Evolutionary conservation across 2,797 vertebrate genomes (phyloP).

Genomic region (Enteromius trimaculatus): DNA sequence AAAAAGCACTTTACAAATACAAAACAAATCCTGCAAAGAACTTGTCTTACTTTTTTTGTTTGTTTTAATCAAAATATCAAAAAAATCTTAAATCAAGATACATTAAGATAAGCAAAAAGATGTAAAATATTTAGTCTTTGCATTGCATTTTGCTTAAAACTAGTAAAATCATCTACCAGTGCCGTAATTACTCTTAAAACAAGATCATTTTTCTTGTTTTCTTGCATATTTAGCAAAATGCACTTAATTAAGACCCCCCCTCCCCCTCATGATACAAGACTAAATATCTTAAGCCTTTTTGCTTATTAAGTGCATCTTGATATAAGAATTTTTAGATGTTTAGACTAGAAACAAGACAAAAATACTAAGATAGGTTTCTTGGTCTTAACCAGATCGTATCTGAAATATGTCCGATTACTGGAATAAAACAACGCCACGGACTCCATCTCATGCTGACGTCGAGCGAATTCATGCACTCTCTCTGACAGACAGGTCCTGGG

Average conservation of each 20-base stretch:
- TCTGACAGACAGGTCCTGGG: constrained; percentile 24
- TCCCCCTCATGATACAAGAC: not conserved
- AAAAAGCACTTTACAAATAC: not conserved
- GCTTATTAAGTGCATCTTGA: not conserved
- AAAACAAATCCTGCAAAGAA: not conserved
- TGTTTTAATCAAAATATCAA: not conserved
- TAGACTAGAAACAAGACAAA: not conserved
- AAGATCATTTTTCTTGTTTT: not conserved
- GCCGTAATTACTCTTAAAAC: not conserved
- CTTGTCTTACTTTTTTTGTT: not conserved
- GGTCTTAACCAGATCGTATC: not conserved
- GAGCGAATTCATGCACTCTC: not conserved
- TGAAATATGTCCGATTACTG: not conserved
- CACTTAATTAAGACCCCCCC: not conserved
- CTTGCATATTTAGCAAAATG: not conserved
- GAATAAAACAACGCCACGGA: not conserved
- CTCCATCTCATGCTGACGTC: not conserved
- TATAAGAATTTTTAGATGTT: not conserved
- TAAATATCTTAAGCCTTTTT: not conserved
- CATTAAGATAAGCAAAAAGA: not conserved
- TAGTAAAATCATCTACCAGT: not conserved
- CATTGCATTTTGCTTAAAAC: not conserved
- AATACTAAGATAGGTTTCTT: not conserved
- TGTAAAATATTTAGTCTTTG: not conserved
- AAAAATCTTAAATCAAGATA: not conserved